Conservation (phyloP, 2,113 vertebrate species). For the Myotis yumanensis region DNA sequence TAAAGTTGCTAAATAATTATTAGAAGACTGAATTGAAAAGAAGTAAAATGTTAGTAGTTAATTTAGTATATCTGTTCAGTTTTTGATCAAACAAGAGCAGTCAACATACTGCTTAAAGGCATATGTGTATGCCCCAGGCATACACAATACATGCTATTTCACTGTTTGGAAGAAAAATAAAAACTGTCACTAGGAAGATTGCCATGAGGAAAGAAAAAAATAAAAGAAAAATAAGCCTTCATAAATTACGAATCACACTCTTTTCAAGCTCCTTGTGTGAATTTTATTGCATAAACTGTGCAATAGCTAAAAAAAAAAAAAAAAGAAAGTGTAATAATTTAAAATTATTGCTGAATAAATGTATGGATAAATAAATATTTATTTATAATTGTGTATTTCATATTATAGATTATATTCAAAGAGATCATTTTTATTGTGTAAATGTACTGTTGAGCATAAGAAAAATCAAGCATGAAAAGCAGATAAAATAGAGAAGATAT, state of each 20-base stretch:
- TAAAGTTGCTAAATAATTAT: not conserved
- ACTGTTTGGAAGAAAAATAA: conserved; percentile 46
- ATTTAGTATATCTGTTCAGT: not conserved
- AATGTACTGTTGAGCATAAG: not conserved
- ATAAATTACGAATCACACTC: conserved; percentile 59
- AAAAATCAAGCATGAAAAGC: not conserved
- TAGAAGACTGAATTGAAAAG: not conserved
- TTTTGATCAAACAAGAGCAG: conserved; percentile 36
- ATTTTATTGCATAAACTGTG: conserved; percentile 38
- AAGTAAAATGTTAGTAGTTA: not conserved
- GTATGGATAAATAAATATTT: not conserved
- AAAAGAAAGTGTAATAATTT: not conserved
- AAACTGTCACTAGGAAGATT: conserved; percentile 9
- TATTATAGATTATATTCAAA: conserved; percentile 24
- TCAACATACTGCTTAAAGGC: conserved; percentile 5
- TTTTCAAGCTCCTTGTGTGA: conserved; percentile 8
- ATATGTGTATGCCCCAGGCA: not conserved
- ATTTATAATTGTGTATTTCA: not conserved
- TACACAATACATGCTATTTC: not conserved
- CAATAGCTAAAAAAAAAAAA: not conserved
- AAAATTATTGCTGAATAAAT: conserved; percentile 1
- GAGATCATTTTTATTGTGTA: not conserved
- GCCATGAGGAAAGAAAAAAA: conserved; percentile 37
- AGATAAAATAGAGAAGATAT: not conserved
- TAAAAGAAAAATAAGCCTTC: conserved; percentile 39